A percentile compares a stretch with the other conserved stretches of the same genome.
Evolutionary conservation across 2,113 vertebrate species (phyloP).

Genomic region (Tragelaphus scriptus): DNA sequence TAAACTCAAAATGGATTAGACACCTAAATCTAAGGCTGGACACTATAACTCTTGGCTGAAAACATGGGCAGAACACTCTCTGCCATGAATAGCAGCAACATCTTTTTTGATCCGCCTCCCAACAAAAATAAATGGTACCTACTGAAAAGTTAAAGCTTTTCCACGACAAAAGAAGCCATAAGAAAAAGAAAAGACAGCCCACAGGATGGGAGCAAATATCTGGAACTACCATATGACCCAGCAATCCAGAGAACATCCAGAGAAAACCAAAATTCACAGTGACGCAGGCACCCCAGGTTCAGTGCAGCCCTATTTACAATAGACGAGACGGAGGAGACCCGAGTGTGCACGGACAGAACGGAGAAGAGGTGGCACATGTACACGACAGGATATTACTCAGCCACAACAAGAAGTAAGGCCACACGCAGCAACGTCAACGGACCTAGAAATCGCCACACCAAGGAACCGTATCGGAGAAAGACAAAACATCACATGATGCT

Average conservation of each 20-base stretch:
- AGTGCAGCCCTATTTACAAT: accelerated
- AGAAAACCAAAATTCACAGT: neutral
- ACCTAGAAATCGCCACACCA: accelerated
- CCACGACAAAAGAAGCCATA: neutral
- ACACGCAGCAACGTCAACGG: accelerated
- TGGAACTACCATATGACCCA: neutral
- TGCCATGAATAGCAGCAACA: neutral
- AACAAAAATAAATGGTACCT: neutral
- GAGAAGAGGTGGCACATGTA: accelerated
- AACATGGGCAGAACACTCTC: neutral
- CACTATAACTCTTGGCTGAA: neutral
- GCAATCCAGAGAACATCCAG: neutral
- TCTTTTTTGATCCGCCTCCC: neutral
- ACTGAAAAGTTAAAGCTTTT: neutral
- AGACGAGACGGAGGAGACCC: neutral
- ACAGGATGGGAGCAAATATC: neutral
- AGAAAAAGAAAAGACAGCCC: neutral
- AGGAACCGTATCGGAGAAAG: accelerated
- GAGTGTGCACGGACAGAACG: accelerated
- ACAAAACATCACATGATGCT: accelerated
- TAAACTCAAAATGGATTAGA: neutral
- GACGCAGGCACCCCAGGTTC: neutral
- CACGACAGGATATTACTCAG: accelerated
- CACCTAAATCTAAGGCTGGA: neutral
- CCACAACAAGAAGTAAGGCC: accelerated